These are phyloP conservation scores for Osedax frankpressi DNA, from an alignment of 2,888 invertebrate genomes.

Conservation along the genomic window DNA sequence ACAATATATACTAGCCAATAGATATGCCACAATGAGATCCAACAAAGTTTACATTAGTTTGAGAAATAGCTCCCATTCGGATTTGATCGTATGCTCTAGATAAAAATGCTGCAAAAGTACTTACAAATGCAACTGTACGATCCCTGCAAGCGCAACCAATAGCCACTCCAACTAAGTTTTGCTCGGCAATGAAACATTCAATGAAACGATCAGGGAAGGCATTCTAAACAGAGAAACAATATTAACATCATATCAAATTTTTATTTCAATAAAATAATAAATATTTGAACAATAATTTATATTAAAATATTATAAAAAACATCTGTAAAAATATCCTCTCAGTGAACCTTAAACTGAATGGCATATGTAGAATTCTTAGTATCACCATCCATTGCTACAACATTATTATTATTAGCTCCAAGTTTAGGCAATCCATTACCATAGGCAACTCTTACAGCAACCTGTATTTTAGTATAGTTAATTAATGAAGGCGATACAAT, in stretches of 20 bases:
- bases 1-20: constrained; percentile 57
- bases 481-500: not conserved
- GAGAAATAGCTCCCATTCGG: constrained; percentile 97
- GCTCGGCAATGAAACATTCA: constrained; percentile 98
- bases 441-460: constrained; percentile 63
- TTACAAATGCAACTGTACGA: constrained; percentile 81
- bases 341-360: constrained; percentile 66
- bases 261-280: too few relatives aligned
- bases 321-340: constrained; percentile 12
- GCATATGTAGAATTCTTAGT: constrained; percentile 97
- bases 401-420: constrained; percentile 56
- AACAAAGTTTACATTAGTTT: constrained; percentile 86
- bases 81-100: constrained; percentile 86
- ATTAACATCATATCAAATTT: too few relatives aligned
- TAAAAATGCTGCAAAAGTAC: constrained; percentile 95
- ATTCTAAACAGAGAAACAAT: too few relatives aligned
- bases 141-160: constrained; percentile 85
- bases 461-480: constrained; percentile 28
- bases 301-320: not conserved
- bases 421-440: constrained; percentile 85
- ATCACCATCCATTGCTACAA: constrained; percentile 89
- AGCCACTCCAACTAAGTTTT: constrained; percentile 84
- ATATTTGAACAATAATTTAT: not conserved
- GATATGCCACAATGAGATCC: constrained; percentile 96
- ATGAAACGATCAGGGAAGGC: constrained; percentile 61